phyloP scores from a whole-genome alignment of 1,140 invertebrate genomes.

The Drosophila aff. region DNA sequence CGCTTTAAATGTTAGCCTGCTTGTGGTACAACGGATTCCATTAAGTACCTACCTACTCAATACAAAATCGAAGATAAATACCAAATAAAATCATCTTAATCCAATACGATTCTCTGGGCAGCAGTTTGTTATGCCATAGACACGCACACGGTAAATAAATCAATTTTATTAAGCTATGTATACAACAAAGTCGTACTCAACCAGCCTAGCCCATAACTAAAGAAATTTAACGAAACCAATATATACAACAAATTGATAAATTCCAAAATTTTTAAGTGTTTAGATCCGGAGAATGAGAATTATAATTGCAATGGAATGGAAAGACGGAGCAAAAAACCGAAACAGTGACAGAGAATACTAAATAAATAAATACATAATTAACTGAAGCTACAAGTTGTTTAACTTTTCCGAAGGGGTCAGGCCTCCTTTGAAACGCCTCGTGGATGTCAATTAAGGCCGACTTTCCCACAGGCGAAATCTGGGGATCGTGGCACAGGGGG shows the following conservation, averaged over 20 bases:
- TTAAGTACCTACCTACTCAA: conserved; percentile 75
- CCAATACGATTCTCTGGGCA: conserved; percentile 54
- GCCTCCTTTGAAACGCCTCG: conserved; percentile 55
- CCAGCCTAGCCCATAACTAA: conserved; percentile 71
- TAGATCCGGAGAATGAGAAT: conserved; percentile 33
- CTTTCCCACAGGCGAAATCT: conserved; percentile 67
- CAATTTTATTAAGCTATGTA: conserved; percentile 60
- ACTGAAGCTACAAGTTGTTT: conserved; percentile 58
- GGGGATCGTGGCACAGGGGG: background rate
- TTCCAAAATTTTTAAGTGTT: conserved; percentile 54
- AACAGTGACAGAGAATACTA: conserved; percentile 62
- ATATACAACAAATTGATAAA: conserved; percentile 36
- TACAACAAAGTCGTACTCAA: conserved; percentile 44
- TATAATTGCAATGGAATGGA: conserved; percentile 34
- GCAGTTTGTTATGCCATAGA: conserved; percentile 69
- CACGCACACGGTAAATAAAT: conserved; percentile 50
- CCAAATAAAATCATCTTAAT: conserved; percentile 48
- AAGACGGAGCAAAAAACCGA: conserved; percentile 22
- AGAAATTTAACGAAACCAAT: conserved; percentile 65
- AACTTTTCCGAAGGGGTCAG: conserved; percentile 44
- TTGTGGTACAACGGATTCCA: conserved; percentile 77
- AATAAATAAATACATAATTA: conserved; percentile 81
- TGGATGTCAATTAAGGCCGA: conserved; percentile 72
- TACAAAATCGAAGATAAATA: conserved; percentile 48
- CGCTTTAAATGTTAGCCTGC: conserved; percentile 82